These are phyloP conservation scores for Andrena dorsata DNA, from an alignment of 2,888 invertebrate genomes.

Conservation along the genomic window DNA sequence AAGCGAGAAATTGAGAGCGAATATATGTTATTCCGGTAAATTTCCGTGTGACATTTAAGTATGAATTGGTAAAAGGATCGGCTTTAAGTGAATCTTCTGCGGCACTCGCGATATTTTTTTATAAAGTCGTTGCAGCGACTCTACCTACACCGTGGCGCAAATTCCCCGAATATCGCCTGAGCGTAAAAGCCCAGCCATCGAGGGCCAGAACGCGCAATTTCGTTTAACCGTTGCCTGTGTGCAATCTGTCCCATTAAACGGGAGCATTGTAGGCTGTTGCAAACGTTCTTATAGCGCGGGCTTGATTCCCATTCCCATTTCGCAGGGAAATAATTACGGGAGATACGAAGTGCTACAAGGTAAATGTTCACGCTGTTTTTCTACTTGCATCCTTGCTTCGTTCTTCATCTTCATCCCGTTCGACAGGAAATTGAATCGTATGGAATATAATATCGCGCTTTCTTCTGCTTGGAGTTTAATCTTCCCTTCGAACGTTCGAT, in stretches of 20 bases:
- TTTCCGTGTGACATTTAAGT: not conserved
- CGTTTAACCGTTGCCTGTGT: slow-evolving; percentile 28
- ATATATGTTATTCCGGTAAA: not conserved
- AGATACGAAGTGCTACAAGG: no score
- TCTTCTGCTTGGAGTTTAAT: not conserved
- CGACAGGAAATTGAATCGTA: no score
- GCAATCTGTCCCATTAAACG: slow-evolving; percentile 18
- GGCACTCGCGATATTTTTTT: not conserved
- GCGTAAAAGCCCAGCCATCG: slow-evolving; percentile 1
- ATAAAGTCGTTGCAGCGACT: not conserved
- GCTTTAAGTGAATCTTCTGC: not conserved
- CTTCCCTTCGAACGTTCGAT: not conserved
- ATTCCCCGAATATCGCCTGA: slow-evolving; percentile 6
- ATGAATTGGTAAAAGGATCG: not conserved
- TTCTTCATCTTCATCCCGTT: no score
- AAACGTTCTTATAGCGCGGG: not conserved
- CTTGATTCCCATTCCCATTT: not conserved
- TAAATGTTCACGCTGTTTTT: no score
- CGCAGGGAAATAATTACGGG: not conserved
- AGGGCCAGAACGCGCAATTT: slow-evolving; percentile 12
- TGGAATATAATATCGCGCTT: no score
- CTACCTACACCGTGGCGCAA: not conserved
- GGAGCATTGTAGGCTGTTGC: not conserved
- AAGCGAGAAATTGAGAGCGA: not conserved
- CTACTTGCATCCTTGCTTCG: no score